Evolutionary conservation across 2,797 vertebrate genomes (phyloP), one percentile per base, ranked within the genome.

Genomic region (Chiroxiphia lanceolata): DNA sequence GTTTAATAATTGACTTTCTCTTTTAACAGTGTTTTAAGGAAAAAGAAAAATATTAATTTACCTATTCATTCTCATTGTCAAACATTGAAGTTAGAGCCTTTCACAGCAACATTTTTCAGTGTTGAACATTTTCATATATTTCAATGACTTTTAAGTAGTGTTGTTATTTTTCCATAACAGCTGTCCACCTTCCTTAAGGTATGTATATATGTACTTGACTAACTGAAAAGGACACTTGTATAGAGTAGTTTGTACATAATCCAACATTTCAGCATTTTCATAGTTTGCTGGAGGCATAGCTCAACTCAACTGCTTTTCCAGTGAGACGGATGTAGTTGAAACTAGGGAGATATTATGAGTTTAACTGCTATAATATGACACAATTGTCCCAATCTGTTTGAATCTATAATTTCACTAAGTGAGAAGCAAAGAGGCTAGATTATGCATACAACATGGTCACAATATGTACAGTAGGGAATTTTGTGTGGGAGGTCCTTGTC

Each of bases 1-100:
- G 91, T 95, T 94, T 87, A 76, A 44, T 38, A 78, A 53, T 45
- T 89, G 54, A 80, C 74, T 95, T 95, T 78, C 48, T 89, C 80
- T 95, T 82, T 84, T 61, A 95, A 84, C 8, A 74, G 45, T 15
- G 3, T 60, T 87, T 92, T 22, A 11, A 9, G 12, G 4, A 7
- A 31, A 40, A 67, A 47, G 11, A 47, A 38, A 77, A 26, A 21
- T 38, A 44, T 22, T 51, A 42, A 29, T 90, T 84, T 57, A 48
- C 23, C 14, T 56, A 21, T 40, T 78, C 2, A n/a, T 61, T 83
- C 29, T 84, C 40, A 89, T 87, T 96, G 92, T 87, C 72, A 95
- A 89, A 76, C 51, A 64, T 64, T 90, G 84, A 94, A 81, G 51
- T 78, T 75, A 93, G 79, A 95, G 47, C 19, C 50, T 56, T 93